Evolutionary conservation across 2,797 vertebrate species (phyloP), one percentile per base, ranked within the genome.

Genomic region (Pyrocephalus nanus): DNA sequence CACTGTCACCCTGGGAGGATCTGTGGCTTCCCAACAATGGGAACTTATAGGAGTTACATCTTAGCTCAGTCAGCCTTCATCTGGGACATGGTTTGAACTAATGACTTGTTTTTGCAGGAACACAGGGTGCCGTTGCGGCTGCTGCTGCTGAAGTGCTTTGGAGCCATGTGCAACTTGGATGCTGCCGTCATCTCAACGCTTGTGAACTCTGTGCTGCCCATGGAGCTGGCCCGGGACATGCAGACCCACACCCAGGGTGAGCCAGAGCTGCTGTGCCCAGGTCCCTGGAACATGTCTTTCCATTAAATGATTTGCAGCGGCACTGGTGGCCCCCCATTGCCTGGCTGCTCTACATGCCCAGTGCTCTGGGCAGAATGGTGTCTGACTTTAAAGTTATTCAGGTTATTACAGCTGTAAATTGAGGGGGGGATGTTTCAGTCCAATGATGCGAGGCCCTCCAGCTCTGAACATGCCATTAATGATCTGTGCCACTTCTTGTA

Each of bases 191-290:
- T 99, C 98, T 99, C 99, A 71, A 98, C 98, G 0, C 98, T 99
- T 5, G 99, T 99, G 43, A 99, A 99, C 78, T 99, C 99, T 1
- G 98, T 99, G 96, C 98, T 99, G 73, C 99, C 99, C 0, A 99
- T 99, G 99, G 99, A 99, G 97, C 98, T 99, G 95, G 99, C 99
- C 7, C 97, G 99, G n/a, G 99, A 99, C 97, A 98, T 99, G 86
- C 99, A 99, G 98, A 98, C 98, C 1, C 98, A 99, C 98, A 99
- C 98, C 0, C 99, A 99, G 96, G 99, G 99, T 99, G 92, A 97
- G 96, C 57, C 43, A 43, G 15, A 19, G 51, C 69, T 74, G 60
- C 69, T 53, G 22, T 6, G 34, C 61, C 20, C 30, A 19, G 7
- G 5, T 66, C 61, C 25, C n/a, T 54, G n/a, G 29, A 43, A 16